Evolutionary conservation across 1,140 invertebrate species (phyloP).

Genomic region (Doryteuthis pealeii): DNA sequence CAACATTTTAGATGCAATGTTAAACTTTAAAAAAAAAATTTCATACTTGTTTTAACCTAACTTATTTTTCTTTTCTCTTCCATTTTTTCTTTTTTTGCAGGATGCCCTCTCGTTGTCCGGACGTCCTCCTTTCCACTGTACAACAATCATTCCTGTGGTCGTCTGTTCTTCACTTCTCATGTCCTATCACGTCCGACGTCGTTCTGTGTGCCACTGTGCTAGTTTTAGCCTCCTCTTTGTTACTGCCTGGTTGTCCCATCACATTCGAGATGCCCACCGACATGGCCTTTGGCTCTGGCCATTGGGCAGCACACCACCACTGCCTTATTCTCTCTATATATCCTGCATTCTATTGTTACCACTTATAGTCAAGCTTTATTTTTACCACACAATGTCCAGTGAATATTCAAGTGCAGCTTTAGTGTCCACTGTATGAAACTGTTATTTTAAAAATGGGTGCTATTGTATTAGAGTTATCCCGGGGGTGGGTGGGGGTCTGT

Average conservation of each 20-base stretch:
- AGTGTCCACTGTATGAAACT: too few relatives aligned
- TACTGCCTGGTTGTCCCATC: conserved; percentile 47
- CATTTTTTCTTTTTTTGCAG: conserved; percentile 30
- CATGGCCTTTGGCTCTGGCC: conserved; percentile 52
- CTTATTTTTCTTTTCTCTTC: not conserved
- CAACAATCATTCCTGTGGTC: conserved; percentile 34
- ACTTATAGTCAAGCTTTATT: not conserved
- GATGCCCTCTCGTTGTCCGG: conserved; percentile 35
- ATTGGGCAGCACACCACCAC: conserved; percentile 37
- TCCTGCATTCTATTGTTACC: conserved; percentile 19
- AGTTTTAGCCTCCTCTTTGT: conserved; percentile 32
- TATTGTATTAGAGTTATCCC: too few relatives aligned
- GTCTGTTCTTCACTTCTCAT: not conserved
- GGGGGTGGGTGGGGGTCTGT: too few relatives aligned
- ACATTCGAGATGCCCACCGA: conserved; percentile 47
- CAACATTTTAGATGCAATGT: too few relatives aligned
- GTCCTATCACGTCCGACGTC: not conserved
- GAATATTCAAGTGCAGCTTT: too few relatives aligned
- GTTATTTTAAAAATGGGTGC: too few relatives aligned
- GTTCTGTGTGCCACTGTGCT: not conserved
- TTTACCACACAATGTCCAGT: too few relatives aligned
- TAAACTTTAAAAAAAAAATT: not conserved
- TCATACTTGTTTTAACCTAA: not conserved
- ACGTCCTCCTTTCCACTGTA: conserved; percentile 51
- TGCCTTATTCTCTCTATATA: conserved; percentile 34